phyloP scores from a whole-genome alignment of 2,888 invertebrate species.

The Eurytoma californica region DNA sequence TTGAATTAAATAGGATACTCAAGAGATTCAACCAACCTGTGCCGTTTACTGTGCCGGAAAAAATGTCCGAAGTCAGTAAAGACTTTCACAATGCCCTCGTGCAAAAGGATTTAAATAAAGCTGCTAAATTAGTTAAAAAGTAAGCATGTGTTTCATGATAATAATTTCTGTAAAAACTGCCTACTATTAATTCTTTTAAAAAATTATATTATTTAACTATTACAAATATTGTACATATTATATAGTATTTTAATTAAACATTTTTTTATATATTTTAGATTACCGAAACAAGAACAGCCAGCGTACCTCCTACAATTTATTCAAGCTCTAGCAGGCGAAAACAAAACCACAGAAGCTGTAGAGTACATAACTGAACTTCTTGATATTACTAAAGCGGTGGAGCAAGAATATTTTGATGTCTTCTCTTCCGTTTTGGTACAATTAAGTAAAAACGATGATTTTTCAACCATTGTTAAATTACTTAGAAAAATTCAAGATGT shows the following conservation, averaged over 20 bases:
- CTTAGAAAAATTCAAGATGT: neutral
- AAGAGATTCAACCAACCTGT: conserved; percentile 79
- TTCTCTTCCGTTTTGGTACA: neutral
- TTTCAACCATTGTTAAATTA: neutral
- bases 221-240: no score
- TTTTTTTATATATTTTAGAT: conserved; percentile 3
- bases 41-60: conserved; percentile 80
- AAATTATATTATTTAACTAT: no score
- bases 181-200: no score
- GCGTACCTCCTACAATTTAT: neutral
- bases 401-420: neutral
- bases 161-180: no score
- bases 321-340: neutral
- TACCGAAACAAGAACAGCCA: neutral
- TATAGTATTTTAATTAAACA: no score
- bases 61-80: neutral
- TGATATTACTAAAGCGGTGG: neutral
- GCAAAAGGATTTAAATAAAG: neutral
- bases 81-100: neutral
- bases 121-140: conserved; percentile 9
- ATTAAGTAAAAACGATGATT: conserved; percentile 24
- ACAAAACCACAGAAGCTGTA: conserved; percentile 20
- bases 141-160: conserved; percentile 21
- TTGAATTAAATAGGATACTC: conserved; percentile 81
- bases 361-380: neutral